Conservation (phyloP, 2,113 vertebrate genomes). For the Menidia beryllina region DNA sequence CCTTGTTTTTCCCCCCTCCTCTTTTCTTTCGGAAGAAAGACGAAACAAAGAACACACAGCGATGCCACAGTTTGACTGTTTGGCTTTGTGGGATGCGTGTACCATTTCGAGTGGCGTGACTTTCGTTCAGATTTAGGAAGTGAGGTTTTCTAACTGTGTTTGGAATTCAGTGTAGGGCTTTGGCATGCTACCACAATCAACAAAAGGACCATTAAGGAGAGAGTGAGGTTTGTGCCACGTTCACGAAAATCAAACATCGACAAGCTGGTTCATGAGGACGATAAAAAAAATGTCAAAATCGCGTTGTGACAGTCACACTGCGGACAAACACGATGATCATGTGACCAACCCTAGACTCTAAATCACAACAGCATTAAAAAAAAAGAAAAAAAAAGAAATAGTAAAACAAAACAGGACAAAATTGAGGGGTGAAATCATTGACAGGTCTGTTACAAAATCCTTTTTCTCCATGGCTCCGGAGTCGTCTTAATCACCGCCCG, state of each 20-base stretch:
- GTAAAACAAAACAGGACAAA: constrained; percentile 15
- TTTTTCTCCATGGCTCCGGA: constrained; percentile 18
- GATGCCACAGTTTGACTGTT: not conserved
- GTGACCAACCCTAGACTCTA: constrained; percentile 36
- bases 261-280: constrained; percentile 19
- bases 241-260: constrained; percentile 48
- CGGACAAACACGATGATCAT: constrained; percentile 24
- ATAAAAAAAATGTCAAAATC: constrained; percentile 8
- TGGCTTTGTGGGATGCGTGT: constrained; percentile 2
- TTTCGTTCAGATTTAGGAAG: not conserved
- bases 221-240: constrained; percentile 30
- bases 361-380: constrained; percentile 43
- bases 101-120: not conserved
- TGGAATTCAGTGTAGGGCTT: constrained; percentile 42
- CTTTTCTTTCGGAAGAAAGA: not conserved
- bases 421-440: constrained; percentile 30
- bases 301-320: constrained; percentile 20
- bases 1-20: too few relatives aligned
- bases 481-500: constrained; percentile 13
- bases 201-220: constrained; percentile 25
- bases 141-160: constrained; percentile 21
- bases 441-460: constrained; percentile 1
- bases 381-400: constrained; percentile 23
- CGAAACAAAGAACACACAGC: not conserved
- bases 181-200: constrained; percentile 57